Base-by-base conservation (phyloP, 2,888 invertebrate species). In the Agrotis exclamationis region DNA sequence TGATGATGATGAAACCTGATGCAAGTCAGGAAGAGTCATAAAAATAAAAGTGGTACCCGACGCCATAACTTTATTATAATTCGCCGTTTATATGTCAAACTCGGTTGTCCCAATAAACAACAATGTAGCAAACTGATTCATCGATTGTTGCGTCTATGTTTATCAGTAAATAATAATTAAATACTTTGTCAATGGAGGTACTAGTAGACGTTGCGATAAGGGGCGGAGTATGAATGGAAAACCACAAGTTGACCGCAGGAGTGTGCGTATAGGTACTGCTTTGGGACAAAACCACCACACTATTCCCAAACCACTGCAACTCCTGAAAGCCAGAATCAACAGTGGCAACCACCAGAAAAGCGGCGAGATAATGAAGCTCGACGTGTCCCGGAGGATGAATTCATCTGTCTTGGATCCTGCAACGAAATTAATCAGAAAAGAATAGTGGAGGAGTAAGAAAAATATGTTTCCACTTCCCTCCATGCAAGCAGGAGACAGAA, bases 211-310 rank as follows among this genome's bases (percentile, higher is more conserved):
- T 33, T 3, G 45, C 24, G 58, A 70, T 56, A 24, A 59, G 0
- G 33, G 20, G 11, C 48, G 7, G 24, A 14, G 56, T 45, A 45
- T 80, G 24, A 70, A 76, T 80, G 77, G 39, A 13, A 47, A 58
- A 76, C 76, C 77, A 45, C 70, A 75, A 69, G 18, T 4, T 44
- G 9, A 79, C 73, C 57, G 24, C 73, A 54, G 39, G 44, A 3
- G 22, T 16, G 22, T 11, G 13, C 24, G 16, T 7, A 20, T 2
- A 39, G 39, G 0, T 39, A 39, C 11, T 62, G 54, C n/a, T n/a
- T n/a, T n/a, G n/a, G n/a, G n/a, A n/a, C n/a, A n/a, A n/a, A n/a
- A n/a, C n/a, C n/a, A n/a, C n/a, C n/a, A n/a, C n/a, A n/a, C n/a
- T n/a, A n/a, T n/a, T n/a, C n/a, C n/a, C n/a, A n/a, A n/a, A n/a